Conservation (phyloP, 2,888 invertebrate species). For the Ptychoptera contaminata region DNA sequence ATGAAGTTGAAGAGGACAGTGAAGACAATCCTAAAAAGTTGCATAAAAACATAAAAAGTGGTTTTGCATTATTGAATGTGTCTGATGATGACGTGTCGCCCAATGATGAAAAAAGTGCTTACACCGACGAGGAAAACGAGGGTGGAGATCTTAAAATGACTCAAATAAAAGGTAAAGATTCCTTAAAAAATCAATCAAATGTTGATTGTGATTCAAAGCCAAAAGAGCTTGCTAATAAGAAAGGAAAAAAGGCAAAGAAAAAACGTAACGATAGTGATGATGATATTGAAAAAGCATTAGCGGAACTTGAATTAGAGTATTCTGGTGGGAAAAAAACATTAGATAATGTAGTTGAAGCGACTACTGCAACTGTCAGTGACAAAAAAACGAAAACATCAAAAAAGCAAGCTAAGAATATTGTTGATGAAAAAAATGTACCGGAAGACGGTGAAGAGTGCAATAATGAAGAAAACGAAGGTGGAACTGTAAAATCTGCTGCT, state of each 20-base stretch:
- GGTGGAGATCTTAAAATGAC: conserved; percentile 35
- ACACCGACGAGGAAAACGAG: conserved; percentile 26
- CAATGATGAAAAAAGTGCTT: conserved; percentile 14
- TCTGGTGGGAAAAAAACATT: conserved; percentile 39
- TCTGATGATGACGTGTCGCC: conserved; percentile 41
- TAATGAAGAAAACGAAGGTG: conserved; percentile 38
- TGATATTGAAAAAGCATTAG: conserved; percentile 68
- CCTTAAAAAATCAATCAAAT: conserved; percentile 28
- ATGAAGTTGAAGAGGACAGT: conserved; percentile 31
- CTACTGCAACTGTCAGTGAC: conserved; percentile 8
- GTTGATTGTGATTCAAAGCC: conserved; percentile 25
- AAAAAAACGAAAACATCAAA: conserved; percentile 12
- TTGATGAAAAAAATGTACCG: conserved; percentile 22
- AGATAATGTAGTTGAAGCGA: conserved; percentile 12
- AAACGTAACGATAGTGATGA: conserved; percentile 63
- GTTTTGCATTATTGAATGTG: conserved; percentile 50
- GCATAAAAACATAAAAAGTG: conserved; percentile 33
- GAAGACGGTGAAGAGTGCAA: conserved; percentile 30
- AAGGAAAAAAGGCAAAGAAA: conserved; percentile 54
- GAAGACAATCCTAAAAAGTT: conserved; percentile 27
- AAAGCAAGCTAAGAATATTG: conserved; percentile 3
- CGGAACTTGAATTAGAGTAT: conserved; percentile 70
- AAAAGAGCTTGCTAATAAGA: conserved; percentile 39
- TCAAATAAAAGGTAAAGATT: conserved; percentile 27
- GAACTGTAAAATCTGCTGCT: conserved; percentile 61